Base-by-base conservation (phyloP, 2,888 invertebrate genomes). In the Zhuqinia jingwanae region DNA sequence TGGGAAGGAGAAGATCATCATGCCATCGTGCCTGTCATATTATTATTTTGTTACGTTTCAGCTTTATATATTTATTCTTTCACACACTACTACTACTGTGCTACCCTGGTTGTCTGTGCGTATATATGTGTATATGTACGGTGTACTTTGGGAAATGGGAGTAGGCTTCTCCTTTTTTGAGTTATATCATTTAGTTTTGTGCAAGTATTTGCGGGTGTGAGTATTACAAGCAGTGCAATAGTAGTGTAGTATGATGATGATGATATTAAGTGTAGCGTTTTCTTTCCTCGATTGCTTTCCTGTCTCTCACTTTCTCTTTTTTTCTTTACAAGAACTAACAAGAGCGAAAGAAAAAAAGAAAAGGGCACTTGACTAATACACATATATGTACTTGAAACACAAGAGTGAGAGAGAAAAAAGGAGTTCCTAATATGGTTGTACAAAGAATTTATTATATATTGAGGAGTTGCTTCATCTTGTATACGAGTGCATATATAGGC, bases 361-460 rank as follows among this genome's bases (percentile, higher is more conserved):
- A 78, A 80, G 25, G 65, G 68, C 17, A 22, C 81, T 75, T 75
- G 30, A 45, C 60, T 82, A 73, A 73, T n/a, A n/a, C n/a, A n/a
- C n/a, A n/a, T 82, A 68, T 73, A 82, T 63, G 73, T 82, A 47
- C 60, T 75, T 60, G 75, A 56, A 73, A 56, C 22, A 27, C 20
- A 45, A 68, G 68, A 80, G 65, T n/a, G 36, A 65, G 36, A 6
- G 8, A 36, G 8, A 36, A 36, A 36, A 36, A 8, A 36, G 36
- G 36, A 36, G 5, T n/a, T n/a, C n/a, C n/a, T n/a, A n/a, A 63
- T 53, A 79, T 68, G 68, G 68, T 36, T 68, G 25, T 47, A 60
- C 73, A n/a, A 60, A 81, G 20, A 81, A 58, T n/a, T n/a, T n/a
- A n/a, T 81, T 82, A 82, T 73, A 45, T 73, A 75, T 47, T 75